Conservation (phyloP, 2,113 vertebrate species). For the Bostrychus sinensis region DNA sequence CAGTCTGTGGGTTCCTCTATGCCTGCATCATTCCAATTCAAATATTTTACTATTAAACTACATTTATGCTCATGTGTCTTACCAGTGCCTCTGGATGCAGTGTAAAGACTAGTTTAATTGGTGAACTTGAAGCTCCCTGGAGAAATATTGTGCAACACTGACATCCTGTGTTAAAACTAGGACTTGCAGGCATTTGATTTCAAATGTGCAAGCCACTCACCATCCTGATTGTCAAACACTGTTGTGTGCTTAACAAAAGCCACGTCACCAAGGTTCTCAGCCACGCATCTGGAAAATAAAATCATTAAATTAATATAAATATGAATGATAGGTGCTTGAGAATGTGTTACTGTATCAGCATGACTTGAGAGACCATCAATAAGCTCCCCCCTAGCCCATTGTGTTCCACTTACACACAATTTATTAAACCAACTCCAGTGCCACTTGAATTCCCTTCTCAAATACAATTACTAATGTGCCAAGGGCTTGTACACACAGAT, state of each 20-base stretch:
- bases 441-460: slow-evolving; percentile 25
- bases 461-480: slow-evolving; percentile 8
- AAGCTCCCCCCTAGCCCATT: slow-evolving; percentile 17
- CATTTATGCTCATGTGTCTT: background rate
- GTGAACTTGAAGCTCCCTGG: background rate
- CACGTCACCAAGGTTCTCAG: slow-evolving; percentile 82
- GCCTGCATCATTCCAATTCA: background rate
- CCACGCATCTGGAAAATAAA: slow-evolving; percentile 76
- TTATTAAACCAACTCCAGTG: slow-evolving; percentile 4
- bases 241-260: slow-evolving; percentile 84
- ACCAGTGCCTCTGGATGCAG: too few relatives aligned
- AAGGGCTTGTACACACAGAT: slow-evolving; percentile 13
- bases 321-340: slow-evolving; percentile 5
- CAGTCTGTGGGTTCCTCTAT: slow-evolving; percentile 12
- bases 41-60: background rate
- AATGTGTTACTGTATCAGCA: background rate
- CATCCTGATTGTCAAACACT: slow-evolving; percentile 78
- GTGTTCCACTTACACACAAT: slow-evolving; percentile 19
- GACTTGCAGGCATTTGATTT: slow-evolving; percentile 22
- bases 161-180: slow-evolving; percentile 62
- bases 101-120: background rate
- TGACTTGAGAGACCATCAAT: slow-evolving; percentile 20
- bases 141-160: slow-evolving; percentile 61
- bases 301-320: slow-evolving; percentile 12
- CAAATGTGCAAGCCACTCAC: slow-evolving; percentile 57